Evolutionary conservation across 2,888 invertebrate species (phyloP), one percentile per base, ranked within the genome.

Genomic region (Omphaloscelis lunosa): DNA sequence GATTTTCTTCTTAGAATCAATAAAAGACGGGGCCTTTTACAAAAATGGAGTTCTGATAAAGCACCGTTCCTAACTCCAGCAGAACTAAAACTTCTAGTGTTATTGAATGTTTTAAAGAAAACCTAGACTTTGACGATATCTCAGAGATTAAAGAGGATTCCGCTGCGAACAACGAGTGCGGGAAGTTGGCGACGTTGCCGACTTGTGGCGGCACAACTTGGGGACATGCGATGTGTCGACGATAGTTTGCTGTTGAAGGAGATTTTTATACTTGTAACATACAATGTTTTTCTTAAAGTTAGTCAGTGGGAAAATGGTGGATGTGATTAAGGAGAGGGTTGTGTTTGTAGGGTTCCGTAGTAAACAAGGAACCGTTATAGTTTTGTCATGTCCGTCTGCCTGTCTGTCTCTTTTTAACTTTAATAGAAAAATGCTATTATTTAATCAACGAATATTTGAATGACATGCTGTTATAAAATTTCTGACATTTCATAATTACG

Each of bases 91-190:
- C 73, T 86, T 79, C 62, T n/a, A 75, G 53, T 81, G 80, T 77
- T 86, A 86, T 86, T 86, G 86, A 86, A 86, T 86, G 73, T 77
- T 69, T 72, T 61, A 86, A 83, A 85, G 72, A 82, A 79, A 82
- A 69, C 17, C 75, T 66, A 72, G 77, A 80, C 62, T 76, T 76
- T 53, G 71, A 66, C 65, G 84, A 84, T 77, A 79, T 75, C 59
- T 79, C 74, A 56, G 61, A 85, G 74, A 78, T 80, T 82, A 86
- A 85, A 77, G 71, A 75, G 74, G 61, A 81, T 70, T 63, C 59
- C 45, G 15, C 17, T n/a, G n/a, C n/a, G 73, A 73, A 76, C 68
- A 66, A 29, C 66, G 72, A 79, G 58, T 7, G 72, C 59, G 56
- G 59, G 17, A 72, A 83, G 75, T 81, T 81, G 8, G 62, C 65